A percentile compares a stretch with the other conserved stretches of the same genome.
These are phyloP conservation scores for Mythimna loreyi DNA, from an alignment of 2,888 invertebrate species.

Conservation along the genomic window DNA sequence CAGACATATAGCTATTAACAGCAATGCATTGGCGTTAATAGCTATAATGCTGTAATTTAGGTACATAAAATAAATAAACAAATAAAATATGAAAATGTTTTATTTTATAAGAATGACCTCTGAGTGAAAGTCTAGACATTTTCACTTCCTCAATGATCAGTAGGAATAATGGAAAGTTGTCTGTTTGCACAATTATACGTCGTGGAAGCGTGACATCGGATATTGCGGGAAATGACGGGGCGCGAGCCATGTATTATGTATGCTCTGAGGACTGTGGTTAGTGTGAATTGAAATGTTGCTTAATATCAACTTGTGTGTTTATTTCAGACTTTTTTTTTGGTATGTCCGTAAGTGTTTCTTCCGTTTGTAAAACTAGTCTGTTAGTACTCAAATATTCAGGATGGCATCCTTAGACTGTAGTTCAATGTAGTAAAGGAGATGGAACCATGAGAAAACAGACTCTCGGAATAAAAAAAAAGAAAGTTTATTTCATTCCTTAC, in stretches of 20 bases:
- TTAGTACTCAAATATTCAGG: too few relatives aligned
- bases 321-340: neutral
- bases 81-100: conserved; percentile 19
- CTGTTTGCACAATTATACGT: conserved; percentile 57
- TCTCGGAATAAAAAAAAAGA: too few relatives aligned
- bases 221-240: conserved; percentile 56
- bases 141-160: conserved; percentile 53
- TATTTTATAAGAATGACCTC: conserved; percentile 27
- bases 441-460: too few relatives aligned
- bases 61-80: too few relatives aligned
- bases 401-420: too few relatives aligned
- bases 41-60: too few relatives aligned
- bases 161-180: conserved; percentile 60
- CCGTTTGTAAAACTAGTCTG: too few relatives aligned
- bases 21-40: too few relatives aligned
- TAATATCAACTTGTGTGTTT: conserved; percentile 11
- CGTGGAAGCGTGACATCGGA: conserved; percentile 60
- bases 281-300: conserved; percentile 7
- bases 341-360: neutral
- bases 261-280: conserved; percentile 24
- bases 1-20: too few relatives aligned
- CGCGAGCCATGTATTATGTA: conserved; percentile 34
- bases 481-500: too few relatives aligned
- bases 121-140: conserved; percentile 58
- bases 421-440: too few relatives aligned